These are phyloP conservation scores for Panthera tigris DNA, from an alignment of 2,113 vertebrate species.

Conservation along the genomic window DNA sequence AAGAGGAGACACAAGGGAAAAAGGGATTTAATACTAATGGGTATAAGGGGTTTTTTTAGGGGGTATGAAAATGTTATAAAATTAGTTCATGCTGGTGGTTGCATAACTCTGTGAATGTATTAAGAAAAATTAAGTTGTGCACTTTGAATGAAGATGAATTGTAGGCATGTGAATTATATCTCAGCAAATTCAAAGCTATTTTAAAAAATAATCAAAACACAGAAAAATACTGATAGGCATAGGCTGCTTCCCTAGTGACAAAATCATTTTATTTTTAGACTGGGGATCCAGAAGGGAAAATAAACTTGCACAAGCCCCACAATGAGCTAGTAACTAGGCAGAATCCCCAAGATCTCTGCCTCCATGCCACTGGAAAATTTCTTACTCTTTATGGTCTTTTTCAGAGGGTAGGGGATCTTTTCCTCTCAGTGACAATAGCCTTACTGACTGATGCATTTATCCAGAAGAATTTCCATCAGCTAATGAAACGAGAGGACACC, in stretches of 20 bases:
- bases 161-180: background rate
- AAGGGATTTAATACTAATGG: background rate
- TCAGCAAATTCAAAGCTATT: background rate
- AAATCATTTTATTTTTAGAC: background rate
- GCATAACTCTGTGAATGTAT: background rate
- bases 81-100: background rate
- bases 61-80: background rate
- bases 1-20: background rate
- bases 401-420: background rate
- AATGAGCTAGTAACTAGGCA: background rate
- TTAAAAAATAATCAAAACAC: slow-evolving; percentile 12
- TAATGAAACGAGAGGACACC: background rate
- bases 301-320: background rate
- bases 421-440: background rate
- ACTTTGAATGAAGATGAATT: background rate
- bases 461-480: background rate
- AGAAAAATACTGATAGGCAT: background rate
- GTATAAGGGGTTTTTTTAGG: background rate
- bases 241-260: background rate
- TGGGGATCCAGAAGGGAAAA: background rate
- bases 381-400: background rate
- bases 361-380: background rate
- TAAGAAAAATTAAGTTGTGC: background rate
- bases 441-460: background rate
- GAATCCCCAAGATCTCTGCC: background rate